Conservation (phyloP, 2,797 vertebrate species). For the Fratercula arctica region DNA sequence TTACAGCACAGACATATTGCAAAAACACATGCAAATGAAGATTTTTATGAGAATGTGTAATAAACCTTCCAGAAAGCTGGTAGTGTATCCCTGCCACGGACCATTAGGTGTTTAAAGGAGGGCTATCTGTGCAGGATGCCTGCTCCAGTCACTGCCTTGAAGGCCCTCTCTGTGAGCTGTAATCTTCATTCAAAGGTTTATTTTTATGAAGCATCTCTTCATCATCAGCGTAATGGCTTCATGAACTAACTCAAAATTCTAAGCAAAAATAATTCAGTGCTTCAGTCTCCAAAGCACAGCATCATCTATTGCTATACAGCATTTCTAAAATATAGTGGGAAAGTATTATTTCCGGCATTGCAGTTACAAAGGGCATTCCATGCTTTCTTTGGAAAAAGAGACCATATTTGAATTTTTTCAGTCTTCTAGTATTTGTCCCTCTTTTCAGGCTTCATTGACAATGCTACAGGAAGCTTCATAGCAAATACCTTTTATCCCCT, state of each 20-base stretch:
- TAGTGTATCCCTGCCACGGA: not conserved
- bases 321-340: not conserved
- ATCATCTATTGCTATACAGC: not conserved
- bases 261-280: not conserved
- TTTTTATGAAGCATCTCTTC: not conserved
- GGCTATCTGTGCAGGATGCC: not conserved
- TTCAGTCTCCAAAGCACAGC: not conserved
- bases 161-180: not conserved
- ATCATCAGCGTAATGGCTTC: not conserved
- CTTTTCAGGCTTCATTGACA: constrained; percentile 13
- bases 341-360: not conserved
- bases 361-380: not conserved
- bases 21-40: not conserved
- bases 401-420: not conserved
- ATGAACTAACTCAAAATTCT: not conserved
- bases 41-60: not conserved
- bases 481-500: constrained; percentile 10
- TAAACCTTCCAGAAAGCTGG: not conserved
- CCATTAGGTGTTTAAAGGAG: not conserved
- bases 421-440: not conserved
- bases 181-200: not conserved
- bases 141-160: not conserved
- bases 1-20: not conserved
- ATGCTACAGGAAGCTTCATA: not conserved
- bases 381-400: not conserved